Evolutionary conservation across 2,113 vertebrate species (phyloP), one percentile per base, ranked within the genome.

Genomic region (Petaurus breviceps): DNA sequence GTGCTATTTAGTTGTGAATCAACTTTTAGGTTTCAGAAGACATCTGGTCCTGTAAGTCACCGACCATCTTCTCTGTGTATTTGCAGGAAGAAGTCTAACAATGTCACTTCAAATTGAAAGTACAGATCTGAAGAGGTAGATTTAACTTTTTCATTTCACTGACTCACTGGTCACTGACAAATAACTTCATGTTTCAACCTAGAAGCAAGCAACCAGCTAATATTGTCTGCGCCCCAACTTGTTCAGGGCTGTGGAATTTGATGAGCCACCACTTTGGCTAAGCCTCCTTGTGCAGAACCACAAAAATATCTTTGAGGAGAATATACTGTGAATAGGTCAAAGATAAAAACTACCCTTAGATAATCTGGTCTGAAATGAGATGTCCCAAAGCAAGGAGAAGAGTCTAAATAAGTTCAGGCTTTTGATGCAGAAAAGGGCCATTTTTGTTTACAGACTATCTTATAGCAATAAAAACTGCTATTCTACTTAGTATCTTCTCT

Each of bases 231-330:
- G 28, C 51, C 47, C 26, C 90, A 51, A 47, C 91, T 93, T 91
- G 47, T 77, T 28, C 19, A 52, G 95, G 51, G n/a, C 90, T 91
- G 51, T 43, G 46, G 53, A 51, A 91, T 14, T 50, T 3, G 89
- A 49, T 37, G 46, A 61, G 54, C 46, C 43, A n/a, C 47, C 37
- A 54, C 12, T 24, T 90, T 1, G 77, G 31, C 92, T 84, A 91
- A 53, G 23, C 54, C 8, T 92, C 37, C 90, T 52, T 28, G 50
- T 91, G 92, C 95, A 53, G 89, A 96, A 47, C 52, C 8, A 93
- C 10, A 91, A 49, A 92, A 61, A 50, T 90, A 94, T 95, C 57
- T 89, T 84, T 90, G 91, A 77, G 37, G 92, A 91, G n/a, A 91
- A 54, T 12, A 43, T 77, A 90, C 14, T 90, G 57, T 90, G 22